Conservation (phyloP, 2,888 invertebrate species). For the Griposia aprilina region DNA sequence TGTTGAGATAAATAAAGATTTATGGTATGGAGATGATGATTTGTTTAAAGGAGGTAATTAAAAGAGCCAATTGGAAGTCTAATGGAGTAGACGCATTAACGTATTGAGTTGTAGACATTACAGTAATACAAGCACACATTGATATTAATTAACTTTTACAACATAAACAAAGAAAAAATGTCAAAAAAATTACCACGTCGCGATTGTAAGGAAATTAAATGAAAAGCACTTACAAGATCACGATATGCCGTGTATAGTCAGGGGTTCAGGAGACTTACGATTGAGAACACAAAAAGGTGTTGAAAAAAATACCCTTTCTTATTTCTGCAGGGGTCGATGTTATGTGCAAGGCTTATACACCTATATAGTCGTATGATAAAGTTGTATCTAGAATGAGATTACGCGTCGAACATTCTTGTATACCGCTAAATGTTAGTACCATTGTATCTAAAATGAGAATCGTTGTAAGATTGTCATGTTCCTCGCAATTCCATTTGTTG, state of each 20-base stretch:
- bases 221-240: conserved; percentile 8
- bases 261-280: conserved; percentile 11
- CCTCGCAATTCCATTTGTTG: conserved; percentile 27
- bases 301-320: conserved; percentile 42
- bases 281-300: conserved; percentile 28
- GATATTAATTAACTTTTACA: conserved; percentile 22
- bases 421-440: conserved; percentile 17
- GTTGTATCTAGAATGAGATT: conserved; percentile 42
- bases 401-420: conserved; percentile 17
- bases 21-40: conserved; percentile 16
- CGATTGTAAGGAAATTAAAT: conserved; percentile 25
- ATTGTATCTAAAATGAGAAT: conserved; percentile 24
- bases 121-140: conserved; percentile 23
- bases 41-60: conserved; percentile 73
- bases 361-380: conserved; percentile 34
- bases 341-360: conserved; percentile 40
- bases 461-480: conserved; percentile 41
- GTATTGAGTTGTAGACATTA: conserved; percentile 50
- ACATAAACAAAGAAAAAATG: neutral
- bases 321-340: conserved; percentile 22
- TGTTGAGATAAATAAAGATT: too few species aligned
- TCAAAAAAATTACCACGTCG: neutral
- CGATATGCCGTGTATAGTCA: conserved; percentile 5
- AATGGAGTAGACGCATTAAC: conserved; percentile 67
- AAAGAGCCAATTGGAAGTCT: conserved; percentile 66